Conservation (phyloP, 1,140 invertebrate genomes). For the Bombus turneri region DNA sequence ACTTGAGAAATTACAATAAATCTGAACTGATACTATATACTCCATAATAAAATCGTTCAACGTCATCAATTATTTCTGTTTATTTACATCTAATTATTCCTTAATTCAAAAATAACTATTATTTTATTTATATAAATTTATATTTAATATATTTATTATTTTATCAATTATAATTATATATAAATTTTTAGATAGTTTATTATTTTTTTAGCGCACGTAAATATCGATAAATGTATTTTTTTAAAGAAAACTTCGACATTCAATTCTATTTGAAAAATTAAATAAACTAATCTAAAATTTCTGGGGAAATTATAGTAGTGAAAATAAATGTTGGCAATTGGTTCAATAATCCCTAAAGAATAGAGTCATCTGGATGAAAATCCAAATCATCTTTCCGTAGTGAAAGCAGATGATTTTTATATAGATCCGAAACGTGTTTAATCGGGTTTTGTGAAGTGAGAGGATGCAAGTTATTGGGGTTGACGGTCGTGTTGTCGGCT, state of each 20-base stretch:
- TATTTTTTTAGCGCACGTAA: not conserved
- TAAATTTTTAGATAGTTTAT: not conserved
- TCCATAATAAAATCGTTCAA: not conserved
- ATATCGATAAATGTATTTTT: not conserved
- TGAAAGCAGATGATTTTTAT: conserved; percentile 39
- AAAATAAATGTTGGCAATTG: conserved; percentile 8
- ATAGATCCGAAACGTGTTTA: conserved; percentile 4
- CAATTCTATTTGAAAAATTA: not conserved
- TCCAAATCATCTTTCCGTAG: conserved; percentile 33
- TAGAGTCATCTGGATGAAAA: conserved; percentile 33
- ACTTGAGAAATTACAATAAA: not conserved
- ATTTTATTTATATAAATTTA: too few relatives aligned
- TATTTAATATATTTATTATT: not conserved
- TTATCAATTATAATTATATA: not conserved
- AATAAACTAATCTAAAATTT: not conserved
- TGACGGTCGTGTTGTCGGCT: conserved; percentile 69
- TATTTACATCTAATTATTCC: not conserved
- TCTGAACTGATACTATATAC: not conserved
- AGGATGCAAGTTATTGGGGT: conserved; percentile 53
- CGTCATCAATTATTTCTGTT: not conserved
- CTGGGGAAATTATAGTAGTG: not conserved
- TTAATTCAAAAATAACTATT: not conserved
- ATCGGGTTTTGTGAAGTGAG: conserved; percentile 27
- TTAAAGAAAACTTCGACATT: not conserved
- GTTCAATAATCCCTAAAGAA: conserved; percentile 22